Base-by-base conservation (phyloP, 2,888 invertebrate genomes). In the Crossocerus cetratus region DNA sequence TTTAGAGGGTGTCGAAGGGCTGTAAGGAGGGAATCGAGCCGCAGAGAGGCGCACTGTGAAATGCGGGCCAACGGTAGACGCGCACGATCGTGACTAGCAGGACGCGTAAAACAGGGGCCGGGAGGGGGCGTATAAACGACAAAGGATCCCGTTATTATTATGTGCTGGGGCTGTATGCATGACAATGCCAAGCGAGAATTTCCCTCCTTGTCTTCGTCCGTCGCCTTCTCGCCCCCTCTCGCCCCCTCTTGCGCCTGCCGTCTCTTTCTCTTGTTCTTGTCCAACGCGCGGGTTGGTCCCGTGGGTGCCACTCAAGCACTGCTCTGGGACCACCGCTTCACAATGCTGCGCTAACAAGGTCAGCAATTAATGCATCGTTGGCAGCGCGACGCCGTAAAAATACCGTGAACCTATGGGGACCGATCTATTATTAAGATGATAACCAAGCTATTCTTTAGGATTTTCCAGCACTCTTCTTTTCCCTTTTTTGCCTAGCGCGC, bases 331-430 rank as follows among this genome's bases (percentile, higher is more conserved):
- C 80, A 66, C 75, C 78, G 83, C 78, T 81, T 72, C 76, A 86
- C 86, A 86, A 86, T 86, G 77, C 83, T 59, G 65, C 79, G 80
- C 85, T 86, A 86, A 86, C 86, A 86, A 86, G 85, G 84, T 86
- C 85, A 85, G 83, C 85, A 85, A 86, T 85, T 86, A 85, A 86
- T 86, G 86, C 85, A 84, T 86, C 83, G 83, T 72, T 76, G 76
- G 76, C 58, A 74, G 74, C 72, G 78, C 70, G 74, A 72, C 74
- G 73, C 72, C 74, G 72, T 76, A 83, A 83, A 84, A 83, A 83
- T 84, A 81, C 74, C 77, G 57, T 44, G 59, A 72, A 64, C 58
- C 82, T 67, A 74, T 62, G 78, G 74, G 78, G 78, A 78, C 67
- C 73, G 69, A 81, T 73, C 75, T 77, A 77, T 80, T 77, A 80